Percentiles rank a stretch among this genome's conserved stretches.
These are phyloP conservation scores for Hippopotamyrus pictus DNA, from an alignment of 2,797 vertebrate species.

Conservation along the genomic window DNA sequence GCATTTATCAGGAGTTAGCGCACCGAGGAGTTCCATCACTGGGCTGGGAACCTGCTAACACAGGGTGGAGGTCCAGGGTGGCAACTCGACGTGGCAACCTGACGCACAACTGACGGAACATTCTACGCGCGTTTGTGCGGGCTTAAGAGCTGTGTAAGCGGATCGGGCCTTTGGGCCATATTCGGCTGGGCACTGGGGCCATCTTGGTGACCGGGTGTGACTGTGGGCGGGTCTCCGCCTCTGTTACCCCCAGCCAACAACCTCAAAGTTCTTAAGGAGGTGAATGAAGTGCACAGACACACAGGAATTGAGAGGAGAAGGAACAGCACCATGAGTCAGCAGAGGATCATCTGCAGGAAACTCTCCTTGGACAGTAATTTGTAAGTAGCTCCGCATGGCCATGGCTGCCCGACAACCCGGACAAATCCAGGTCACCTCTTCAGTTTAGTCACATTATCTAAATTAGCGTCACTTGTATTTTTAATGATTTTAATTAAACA, in stretches of 20 bases:
- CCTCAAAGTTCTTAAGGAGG: not conserved
- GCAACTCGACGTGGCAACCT: not conserved
- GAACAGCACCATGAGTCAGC: conserved; percentile 44
- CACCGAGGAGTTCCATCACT: not conserved
- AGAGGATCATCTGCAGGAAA: conserved; percentile 30
- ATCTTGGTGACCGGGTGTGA: not conserved
- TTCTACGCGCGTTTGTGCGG: not conserved
- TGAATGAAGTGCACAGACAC: not conserved
- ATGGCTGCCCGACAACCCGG: not conserved
- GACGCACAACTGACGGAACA: not conserved
- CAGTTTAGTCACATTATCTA: not conserved
- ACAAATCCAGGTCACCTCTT: not conserved
- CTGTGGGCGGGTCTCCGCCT: not conserved
- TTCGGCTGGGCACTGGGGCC: not conserved
- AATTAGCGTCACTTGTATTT: not conserved
- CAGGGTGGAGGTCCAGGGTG: not conserved
- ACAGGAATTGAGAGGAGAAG: not conserved
- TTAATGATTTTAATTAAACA: not conserved
- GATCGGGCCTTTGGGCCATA: not conserved
- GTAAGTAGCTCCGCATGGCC: conserved; percentile 44
- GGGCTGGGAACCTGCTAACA: not conserved
- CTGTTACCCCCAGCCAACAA: not conserved
- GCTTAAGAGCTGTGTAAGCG: not conserved
- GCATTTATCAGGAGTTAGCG: not conserved
- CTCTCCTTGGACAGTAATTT: conserved; percentile 51